phyloP scores from a whole-genome alignment of 2,797 vertebrate genomes.

The Malacoctenus gilli region DNA sequence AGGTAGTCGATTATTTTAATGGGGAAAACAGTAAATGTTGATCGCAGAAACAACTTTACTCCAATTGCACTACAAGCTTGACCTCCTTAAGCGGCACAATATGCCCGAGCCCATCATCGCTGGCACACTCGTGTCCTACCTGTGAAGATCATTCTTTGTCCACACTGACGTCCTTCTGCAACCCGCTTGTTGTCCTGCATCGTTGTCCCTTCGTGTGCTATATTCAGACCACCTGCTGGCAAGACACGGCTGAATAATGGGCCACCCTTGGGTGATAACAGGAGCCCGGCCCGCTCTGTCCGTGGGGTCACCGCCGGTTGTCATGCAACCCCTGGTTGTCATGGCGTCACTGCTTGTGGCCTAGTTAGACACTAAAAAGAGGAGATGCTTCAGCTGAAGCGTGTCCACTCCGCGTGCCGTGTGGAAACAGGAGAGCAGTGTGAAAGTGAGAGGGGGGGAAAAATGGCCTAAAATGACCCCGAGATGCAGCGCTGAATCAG shows the following conservation, averaged over 20 bases:
- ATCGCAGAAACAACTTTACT: too few relatives aligned
- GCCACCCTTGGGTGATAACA: slow-evolving; percentile 36
- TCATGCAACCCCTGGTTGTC: slow-evolving; percentile 52
- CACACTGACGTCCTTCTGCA: slow-evolving; percentile 23
- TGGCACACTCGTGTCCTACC: too few relatives aligned
- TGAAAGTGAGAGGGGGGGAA: too few relatives aligned
- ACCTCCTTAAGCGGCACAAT: too few relatives aligned
- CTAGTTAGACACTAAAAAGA: slow-evolving; percentile 34
- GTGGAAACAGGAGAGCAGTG: too few relatives aligned
- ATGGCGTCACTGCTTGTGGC: slow-evolving; percentile 49
- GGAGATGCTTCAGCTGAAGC: slow-evolving; percentile 11
- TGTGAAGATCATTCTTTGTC: slow-evolving; percentile 82
- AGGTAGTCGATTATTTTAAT: too few relatives aligned
- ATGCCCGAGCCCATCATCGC: too few relatives aligned
- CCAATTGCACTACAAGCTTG: too few relatives aligned
- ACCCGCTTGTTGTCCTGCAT: slow-evolving; percentile 12
- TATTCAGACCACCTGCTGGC: too few relatives aligned
- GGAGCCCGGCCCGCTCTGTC: slow-evolving; percentile 43
- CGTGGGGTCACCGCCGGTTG: slow-evolving; percentile 56
- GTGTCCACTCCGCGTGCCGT: background rate
- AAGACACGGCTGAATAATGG: slow-evolving; percentile 7
- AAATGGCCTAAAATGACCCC: background rate
- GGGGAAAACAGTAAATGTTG: too few relatives aligned
- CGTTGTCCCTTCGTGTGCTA: background rate
- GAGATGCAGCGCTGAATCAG: too few relatives aligned